Evolutionary conservation across 2,797 vertebrate genomes (phyloP), one percentile per base, ranked within the genome.

Genomic region (Geotrypetes seraphini): DNA sequence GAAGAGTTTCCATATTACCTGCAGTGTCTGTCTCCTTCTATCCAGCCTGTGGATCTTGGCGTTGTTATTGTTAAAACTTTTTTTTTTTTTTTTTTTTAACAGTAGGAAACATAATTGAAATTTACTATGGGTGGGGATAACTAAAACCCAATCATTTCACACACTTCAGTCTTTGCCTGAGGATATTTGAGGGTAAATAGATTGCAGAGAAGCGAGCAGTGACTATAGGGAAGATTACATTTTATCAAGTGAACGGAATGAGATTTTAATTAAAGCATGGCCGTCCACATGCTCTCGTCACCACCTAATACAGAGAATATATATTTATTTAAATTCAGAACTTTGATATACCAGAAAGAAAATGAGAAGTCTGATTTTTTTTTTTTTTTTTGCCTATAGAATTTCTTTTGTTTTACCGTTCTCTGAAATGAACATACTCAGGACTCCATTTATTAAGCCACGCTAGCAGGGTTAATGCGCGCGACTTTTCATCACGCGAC

Each of bases 231-330:
- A 73, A 84, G 77, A 80, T 84, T 80, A 71, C 66, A 76, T 78
- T 71, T 79, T 73, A 77, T 66, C 59, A 65, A 70, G 61, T 71
- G 68, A 80, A 71, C 53, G 71, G 73, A 69, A 69, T 79, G 75
- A 61, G 60, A 82, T 83, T 84, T 84, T 80, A 82, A 84, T 84
- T 80, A 76, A 71, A 69, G 55, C 60, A 62, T 64, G 71, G 71
- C 68, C 75, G 71, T 65, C 69, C 60, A 1, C 71, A 71, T 66
- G 59, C 73, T 80, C 73, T 78, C 60, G 61, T 63, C 71, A 75
- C 68, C 26, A 0, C 70, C 66, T 72, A 71, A 80, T 69, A 68
- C 67, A 64, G 64, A 67, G 68, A 74, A 59, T 34, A 54, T 75
- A 81, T 75, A 81, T 69, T 72, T 78, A 82, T 77, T 73, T 44